These are phyloP conservation scores for Trichopoda pennipes DNA, from an alignment of 2,888 invertebrate genomes.

Conservation along the genomic window DNA sequence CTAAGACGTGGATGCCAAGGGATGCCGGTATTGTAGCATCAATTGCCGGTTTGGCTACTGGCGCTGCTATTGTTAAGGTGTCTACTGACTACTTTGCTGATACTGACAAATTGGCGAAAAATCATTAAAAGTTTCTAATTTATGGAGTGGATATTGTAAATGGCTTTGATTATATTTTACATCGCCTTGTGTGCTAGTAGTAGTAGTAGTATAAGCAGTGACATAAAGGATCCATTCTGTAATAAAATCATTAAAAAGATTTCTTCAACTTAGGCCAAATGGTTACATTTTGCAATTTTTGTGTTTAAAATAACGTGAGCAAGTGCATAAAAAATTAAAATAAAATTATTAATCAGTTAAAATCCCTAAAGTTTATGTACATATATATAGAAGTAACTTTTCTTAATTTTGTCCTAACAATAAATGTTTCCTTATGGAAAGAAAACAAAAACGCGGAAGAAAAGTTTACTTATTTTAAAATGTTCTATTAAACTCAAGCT, in stretches of 20 bases:
- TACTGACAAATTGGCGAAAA: slow-evolving; percentile 75
- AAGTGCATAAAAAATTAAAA: background rate
- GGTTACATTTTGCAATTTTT: slow-evolving; percentile 15
- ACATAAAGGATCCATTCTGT: background rate
- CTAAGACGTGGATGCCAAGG: slow-evolving; percentile 86
- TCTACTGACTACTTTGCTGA: slow-evolving; percentile 79
- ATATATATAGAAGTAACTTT: slow-evolving; percentile 19
- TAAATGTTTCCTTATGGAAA: slow-evolving; percentile 39
- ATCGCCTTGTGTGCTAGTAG: slow-evolving; percentile 18
- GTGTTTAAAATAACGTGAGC: slow-evolving; percentile 10
- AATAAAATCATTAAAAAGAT: background rate
- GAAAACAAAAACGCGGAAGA: background rate
- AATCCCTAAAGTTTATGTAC: slow-evolving; percentile 29
- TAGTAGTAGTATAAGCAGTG: slow-evolving; percentile 3
- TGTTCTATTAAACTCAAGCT: background rate
- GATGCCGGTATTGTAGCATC: slow-evolving; percentile 77
- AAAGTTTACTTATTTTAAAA: background rate
- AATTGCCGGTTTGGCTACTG: slow-evolving; percentile 77
- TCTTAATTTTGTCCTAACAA: slow-evolving; percentile 27
- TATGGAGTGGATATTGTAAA: slow-evolving; percentile 17
- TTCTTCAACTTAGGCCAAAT: slow-evolving; percentile 21
- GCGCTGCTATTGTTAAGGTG: slow-evolving; percentile 78
- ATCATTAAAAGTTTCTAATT: slow-evolving; percentile 64
- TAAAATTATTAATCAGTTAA: background rate
- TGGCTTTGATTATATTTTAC: background rate